A percentile compares a stretch with the other conserved stretches of the same genome.
Conservation (phyloP, 2,888 invertebrate species). For the Zygogramma bicolorata region DNA sequence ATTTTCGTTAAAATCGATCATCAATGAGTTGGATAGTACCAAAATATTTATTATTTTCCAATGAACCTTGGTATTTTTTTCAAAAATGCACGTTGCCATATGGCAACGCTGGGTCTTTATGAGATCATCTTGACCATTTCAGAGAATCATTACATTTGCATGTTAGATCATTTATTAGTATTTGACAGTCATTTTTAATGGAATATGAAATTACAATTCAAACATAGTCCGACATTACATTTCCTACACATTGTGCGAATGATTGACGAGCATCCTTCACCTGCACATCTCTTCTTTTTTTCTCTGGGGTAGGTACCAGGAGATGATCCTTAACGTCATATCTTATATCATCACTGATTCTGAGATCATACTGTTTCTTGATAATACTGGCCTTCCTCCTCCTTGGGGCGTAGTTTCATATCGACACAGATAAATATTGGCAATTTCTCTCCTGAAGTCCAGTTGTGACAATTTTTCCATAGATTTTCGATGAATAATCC, state of each 20-base stretch:
- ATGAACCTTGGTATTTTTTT: background rate
- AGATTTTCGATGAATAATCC: slow-evolving; percentile 19
- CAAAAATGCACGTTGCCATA: slow-evolving; percentile 9
- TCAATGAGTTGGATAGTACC: background rate
- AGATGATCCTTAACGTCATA: too few relatives aligned
- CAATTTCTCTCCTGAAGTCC: too few relatives aligned
- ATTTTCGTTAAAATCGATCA: background rate
- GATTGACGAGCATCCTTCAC: slow-evolving; percentile 25
- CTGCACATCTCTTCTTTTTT: slow-evolving; percentile 24
- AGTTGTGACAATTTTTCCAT: too few relatives aligned
- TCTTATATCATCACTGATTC: slow-evolving; percentile 1
- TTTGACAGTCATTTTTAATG: slow-evolving; percentile 12
- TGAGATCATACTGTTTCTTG: slow-evolving; percentile 23
- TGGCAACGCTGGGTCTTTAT: slow-evolving; percentile 16
- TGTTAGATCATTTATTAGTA: slow-evolving; percentile 1
- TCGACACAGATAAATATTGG: too few relatives aligned
- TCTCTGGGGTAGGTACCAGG: too few relatives aligned
- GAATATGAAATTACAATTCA: slow-evolving; percentile 21
- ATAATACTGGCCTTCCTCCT: slow-evolving; percentile 26
- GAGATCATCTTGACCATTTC: background rate
- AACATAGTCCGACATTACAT: slow-evolving; percentile 18
- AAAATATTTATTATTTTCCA: slow-evolving; percentile 1
- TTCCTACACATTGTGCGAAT: slow-evolving; percentile 21
- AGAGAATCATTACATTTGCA: slow-evolving; percentile 11
- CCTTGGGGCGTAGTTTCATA: slow-evolving; percentile 17